phyloP scores from a whole-genome alignment of 2,113 vertebrate genomes.

The Ascaphus truei region DNA sequence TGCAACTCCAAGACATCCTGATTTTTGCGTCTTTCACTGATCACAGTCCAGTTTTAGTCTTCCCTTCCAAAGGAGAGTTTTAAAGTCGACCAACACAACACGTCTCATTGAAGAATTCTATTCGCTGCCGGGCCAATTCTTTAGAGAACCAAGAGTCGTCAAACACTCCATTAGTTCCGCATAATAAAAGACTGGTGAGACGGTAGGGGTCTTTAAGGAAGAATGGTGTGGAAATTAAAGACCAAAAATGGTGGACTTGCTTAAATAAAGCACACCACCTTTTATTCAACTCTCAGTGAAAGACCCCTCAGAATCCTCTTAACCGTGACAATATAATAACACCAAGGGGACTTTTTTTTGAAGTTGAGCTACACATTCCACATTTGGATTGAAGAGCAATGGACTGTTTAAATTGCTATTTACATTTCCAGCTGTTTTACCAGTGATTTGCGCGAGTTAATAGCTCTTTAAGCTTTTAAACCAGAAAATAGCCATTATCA shows the following conservation, averaged over 20 bases:
- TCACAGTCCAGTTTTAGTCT: constrained; percentile 41
- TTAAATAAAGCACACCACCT: constrained; percentile 53
- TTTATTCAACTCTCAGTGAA: constrained; percentile 52
- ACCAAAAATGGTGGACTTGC: constrained; percentile 41
- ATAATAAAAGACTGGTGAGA: constrained; percentile 67
- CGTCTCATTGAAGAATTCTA: constrained; percentile 66
- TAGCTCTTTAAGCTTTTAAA: constrained; percentile 75
- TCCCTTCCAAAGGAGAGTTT: constrained; percentile 52
- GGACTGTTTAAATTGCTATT: constrained; percentile 73
- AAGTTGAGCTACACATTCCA: constrained; percentile 57
- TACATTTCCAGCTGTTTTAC: constrained; percentile 78
- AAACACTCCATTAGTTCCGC: constrained; percentile 70
- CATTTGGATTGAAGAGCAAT: constrained; percentile 56
- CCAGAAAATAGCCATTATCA: constrained; percentile 74
- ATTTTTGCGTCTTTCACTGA: too few species aligned
- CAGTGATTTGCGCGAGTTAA: constrained; percentile 74
- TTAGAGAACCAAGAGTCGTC: constrained; percentile 57
- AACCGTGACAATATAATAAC: constrained; percentile 62
- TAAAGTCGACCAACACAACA: constrained; percentile 72
- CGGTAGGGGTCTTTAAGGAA: constrained; percentile 60
- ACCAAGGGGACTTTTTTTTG: constrained; percentile 52
- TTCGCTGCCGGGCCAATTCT: constrained; percentile 55
- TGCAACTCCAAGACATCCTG: too few species aligned
- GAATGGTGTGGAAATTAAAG: constrained; percentile 65
- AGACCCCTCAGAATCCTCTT: constrained; percentile 59